phyloP scores from a whole-genome alignment of 2,113 vertebrate species.

The Isurus oxyrinchus region DNA sequence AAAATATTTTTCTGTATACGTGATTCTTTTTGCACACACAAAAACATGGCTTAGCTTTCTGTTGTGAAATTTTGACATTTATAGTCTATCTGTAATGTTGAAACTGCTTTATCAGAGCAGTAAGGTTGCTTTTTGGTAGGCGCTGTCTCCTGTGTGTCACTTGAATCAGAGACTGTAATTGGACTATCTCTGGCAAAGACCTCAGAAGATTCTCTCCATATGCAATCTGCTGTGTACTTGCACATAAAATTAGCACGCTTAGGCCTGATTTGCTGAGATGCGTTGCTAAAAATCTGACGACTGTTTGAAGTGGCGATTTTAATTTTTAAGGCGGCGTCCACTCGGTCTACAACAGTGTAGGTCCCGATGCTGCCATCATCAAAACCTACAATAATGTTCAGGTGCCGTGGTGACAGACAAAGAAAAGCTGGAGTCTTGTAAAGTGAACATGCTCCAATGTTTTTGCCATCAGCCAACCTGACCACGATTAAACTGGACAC shows the following conservation, averaged over 20 bases:
- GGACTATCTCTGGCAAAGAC: constrained; percentile 96
- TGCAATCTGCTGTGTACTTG: constrained; percentile 85
- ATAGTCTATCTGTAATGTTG: constrained; percentile 57
- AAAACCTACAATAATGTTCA: constrained; percentile 94
- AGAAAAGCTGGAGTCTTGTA: constrained; percentile 95
- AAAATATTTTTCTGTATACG: constrained; percentile 32
- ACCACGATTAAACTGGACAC: constrained; percentile 90
- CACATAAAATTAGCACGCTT: constrained; percentile 83
- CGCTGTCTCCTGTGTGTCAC: constrained; percentile 74
- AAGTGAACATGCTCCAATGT: constrained; percentile 92
- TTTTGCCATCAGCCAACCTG: constrained; percentile 94
- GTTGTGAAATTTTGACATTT: constrained; percentile 57
- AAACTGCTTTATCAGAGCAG: constrained; percentile 69
- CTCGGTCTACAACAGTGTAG: constrained; percentile 93
- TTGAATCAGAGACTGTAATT: constrained; percentile 82
- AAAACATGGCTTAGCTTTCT: constrained; percentile 53
- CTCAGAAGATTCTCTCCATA: constrained; percentile 94
- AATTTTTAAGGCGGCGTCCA: constrained; percentile 92
- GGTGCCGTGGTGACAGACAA: constrained; percentile 84
- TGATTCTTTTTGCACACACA: constrained; percentile 4
- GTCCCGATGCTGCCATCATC: constrained; percentile 96
- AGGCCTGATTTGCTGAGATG: constrained; percentile 78
- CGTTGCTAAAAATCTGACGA: constrained; percentile 88
- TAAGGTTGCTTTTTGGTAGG: constrained; percentile 87
- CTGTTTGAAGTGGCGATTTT: constrained; percentile 98